These are phyloP conservation scores for Hyperoplus lanceolatus DNA, from an alignment of 2,797 vertebrate species.

Conservation along the genomic window DNA sequence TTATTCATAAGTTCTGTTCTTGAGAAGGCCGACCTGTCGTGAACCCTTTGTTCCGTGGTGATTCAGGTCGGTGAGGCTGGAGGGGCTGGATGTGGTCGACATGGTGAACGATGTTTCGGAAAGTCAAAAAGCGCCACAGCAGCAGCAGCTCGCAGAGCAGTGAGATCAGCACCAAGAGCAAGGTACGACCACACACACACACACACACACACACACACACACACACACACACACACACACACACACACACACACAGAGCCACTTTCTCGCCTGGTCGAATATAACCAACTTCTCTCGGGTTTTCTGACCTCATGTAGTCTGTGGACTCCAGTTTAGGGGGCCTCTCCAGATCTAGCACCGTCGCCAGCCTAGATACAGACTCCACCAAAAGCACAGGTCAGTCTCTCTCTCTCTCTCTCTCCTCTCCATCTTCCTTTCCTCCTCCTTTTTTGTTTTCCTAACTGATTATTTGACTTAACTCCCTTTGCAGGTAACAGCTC, in stretches of 20 bases:
- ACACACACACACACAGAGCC: neutral
- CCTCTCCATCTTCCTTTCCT: neutral
- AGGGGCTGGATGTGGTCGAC: conserved; percentile 71
- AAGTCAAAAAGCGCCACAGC: conserved; percentile 98
- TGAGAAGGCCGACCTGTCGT: neutral
- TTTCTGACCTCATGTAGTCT: conserved; percentile 83
- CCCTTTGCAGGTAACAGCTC: conserved; percentile 87
- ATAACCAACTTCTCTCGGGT: neutral
- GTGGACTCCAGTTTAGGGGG: conserved; percentile 98
- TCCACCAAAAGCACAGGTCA: conserved; percentile 97
- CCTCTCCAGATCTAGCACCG: conserved; percentile 97
- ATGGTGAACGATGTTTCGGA: conserved; percentile 96
- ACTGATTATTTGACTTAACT: neutral
- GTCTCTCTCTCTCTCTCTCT: neutral
- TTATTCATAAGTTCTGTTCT: conserved; percentile 23
- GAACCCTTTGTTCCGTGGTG: neutral
- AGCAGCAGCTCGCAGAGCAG: conserved; percentile 99
- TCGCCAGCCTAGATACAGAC: conserved; percentile 97
- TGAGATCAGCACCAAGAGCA: conserved; percentile 99
- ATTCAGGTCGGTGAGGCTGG: conserved; percentile 50
- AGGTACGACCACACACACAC: conserved; percentile 83
- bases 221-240: too few species aligned
- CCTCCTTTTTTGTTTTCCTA: neutral
- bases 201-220: neutral
- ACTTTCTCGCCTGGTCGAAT: neutral